Percentiles rank a stretch among this genome's conserved stretches.
Evolutionary conservation across 2,797 vertebrate genomes (phyloP).

Genomic region (Fistularia tabacaria): DNA sequence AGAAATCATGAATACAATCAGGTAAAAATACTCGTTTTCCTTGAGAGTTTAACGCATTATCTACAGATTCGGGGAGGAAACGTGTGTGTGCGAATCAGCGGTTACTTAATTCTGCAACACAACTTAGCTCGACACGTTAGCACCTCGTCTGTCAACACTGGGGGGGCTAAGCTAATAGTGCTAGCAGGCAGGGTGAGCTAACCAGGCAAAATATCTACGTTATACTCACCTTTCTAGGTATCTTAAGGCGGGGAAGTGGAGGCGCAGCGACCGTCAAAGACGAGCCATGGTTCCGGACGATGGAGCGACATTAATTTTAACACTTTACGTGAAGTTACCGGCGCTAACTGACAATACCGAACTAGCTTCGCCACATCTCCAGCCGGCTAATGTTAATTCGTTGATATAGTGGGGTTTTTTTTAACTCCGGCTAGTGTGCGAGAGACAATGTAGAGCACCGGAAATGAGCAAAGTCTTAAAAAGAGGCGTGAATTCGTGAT

Average conservation of each 20-base stretch:
- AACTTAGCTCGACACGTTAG: no score
- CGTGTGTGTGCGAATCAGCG: no score
- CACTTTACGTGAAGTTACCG: constrained; percentile 9
- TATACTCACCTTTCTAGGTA: neutral
- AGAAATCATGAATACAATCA: neutral
- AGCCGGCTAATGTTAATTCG: constrained; percentile 18
- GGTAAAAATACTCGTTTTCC: neutral
- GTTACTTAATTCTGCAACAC: no score
- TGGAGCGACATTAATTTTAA: no score
- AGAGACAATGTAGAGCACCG: neutral
- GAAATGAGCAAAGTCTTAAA: rapidly evolving
- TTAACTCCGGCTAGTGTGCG: neutral
- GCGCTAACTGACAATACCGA: neutral
- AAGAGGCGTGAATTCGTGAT: neutral
- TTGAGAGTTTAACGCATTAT: no score
- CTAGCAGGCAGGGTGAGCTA: no score
- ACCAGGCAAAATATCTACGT: no score
- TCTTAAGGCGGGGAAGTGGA: no score
- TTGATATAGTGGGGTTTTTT: constrained; percentile 4
- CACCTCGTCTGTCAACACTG: no score
- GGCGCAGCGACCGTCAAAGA: rapidly evolving
- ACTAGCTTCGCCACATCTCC: constrained; percentile 12
- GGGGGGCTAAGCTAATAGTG: no score
- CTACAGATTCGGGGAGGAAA: no score
- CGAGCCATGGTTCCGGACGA: neutral